phyloP scores from a whole-genome alignment of 2,113 vertebrate species.

The Myiagra hebetior region DNA sequence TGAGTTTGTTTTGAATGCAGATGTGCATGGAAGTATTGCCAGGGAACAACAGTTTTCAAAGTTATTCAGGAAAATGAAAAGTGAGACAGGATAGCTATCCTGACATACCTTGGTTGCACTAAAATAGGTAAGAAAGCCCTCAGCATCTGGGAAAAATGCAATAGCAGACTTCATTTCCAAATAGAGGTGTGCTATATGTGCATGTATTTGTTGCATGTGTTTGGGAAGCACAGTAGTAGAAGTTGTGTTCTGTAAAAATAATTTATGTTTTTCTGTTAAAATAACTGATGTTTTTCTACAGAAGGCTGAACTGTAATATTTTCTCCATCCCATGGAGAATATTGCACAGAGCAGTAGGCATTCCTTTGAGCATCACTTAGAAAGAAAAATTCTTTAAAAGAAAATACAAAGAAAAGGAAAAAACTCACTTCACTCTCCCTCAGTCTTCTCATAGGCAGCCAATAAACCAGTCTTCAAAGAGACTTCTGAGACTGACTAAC shows the following conservation, averaged over 20 bases:
- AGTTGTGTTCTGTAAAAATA: not conserved
- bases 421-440: not conserved
- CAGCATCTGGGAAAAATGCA: not conserved
- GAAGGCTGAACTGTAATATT: not conserved
- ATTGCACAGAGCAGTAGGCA: not conserved
- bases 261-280: not conserved
- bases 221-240: not conserved
- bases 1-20: not conserved
- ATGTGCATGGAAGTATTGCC: not conserved
- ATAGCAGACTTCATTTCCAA: not conserved
- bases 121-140: not conserved
- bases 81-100: not conserved
- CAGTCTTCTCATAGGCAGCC: not conserved
- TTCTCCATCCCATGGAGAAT: not conserved
- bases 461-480: conserved; percentile 11
- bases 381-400: not conserved
- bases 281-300: not conserved
- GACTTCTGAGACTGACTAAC: not conserved
- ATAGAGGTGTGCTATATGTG: not conserved
- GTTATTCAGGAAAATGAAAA: not conserved
- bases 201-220: not conserved
- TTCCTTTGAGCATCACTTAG: not conserved
- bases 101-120: not conserved
- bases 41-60: not conserved
- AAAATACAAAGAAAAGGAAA: not conserved